Conservation (phyloP, 2,113 vertebrate species). For the Passerina amoena region DNA sequence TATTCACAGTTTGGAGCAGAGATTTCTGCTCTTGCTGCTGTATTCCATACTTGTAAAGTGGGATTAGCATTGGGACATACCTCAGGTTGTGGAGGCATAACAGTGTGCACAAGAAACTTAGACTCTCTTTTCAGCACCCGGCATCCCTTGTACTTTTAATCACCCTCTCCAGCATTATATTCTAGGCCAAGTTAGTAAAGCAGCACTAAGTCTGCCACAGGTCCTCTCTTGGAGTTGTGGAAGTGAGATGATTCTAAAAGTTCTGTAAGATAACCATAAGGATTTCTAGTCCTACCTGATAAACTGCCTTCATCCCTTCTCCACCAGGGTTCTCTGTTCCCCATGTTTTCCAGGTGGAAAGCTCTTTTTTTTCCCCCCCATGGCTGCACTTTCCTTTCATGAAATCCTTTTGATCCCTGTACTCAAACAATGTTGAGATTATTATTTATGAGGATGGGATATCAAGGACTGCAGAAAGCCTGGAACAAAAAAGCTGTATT, state of each 20-base stretch:
- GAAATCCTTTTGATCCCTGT: background rate
- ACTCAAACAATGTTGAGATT: background rate
- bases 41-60: background rate
- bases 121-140: background rate
- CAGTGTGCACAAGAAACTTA: background rate
- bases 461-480: background rate
- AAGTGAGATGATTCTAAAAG: background rate
- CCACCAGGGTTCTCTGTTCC: background rate
- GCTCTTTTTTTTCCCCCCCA: accelerated
- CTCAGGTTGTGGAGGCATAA: background rate
- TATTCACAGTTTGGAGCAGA: background rate
- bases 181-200: background rate
- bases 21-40: background rate
- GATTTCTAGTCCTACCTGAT: background rate
- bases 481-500: background rate
- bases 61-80: background rate
- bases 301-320: background rate
- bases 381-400: background rate
- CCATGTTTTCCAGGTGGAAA: background rate
- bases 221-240: background rate
- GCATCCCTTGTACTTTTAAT: background rate
- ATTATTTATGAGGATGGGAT: background rate
- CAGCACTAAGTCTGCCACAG: background rate
- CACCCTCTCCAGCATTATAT: background rate
- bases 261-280: background rate